phyloP scores from a whole-genome alignment of 2,797 vertebrate genomes.

The Malurus leucopterus region DNA sequence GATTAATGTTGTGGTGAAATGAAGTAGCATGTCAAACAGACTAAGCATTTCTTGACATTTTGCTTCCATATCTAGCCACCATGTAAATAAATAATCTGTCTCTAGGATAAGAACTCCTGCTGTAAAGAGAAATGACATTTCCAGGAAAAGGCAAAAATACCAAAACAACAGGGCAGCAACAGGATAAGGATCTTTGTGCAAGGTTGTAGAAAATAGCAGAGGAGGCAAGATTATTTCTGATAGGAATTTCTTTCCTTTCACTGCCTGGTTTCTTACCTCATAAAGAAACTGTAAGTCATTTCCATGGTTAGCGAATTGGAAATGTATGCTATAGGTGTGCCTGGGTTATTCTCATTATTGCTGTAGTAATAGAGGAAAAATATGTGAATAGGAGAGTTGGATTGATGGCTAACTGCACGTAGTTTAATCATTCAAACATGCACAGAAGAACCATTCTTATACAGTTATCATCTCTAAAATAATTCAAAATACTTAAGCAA shows the following conservation, averaged over 20 bases:
- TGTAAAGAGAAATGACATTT: neutral
- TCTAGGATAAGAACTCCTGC: neutral
- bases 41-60: neutral
- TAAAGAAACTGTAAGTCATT: neutral
- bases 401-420: neutral
- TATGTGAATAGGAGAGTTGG: neutral
- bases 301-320: neutral
- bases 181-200: neutral
- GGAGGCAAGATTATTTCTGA: neutral
- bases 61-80: neutral
- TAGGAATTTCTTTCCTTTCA: neutral
- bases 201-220: neutral
- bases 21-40: neutral
- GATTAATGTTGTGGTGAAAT: neutral
- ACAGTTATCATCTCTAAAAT: neutral
- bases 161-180: neutral
- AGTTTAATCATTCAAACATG: neutral
- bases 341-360: neutral
- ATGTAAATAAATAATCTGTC: neutral
- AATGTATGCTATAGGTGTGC: neutral
- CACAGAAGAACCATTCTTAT: neutral
- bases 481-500: neutral
- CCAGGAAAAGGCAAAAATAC: neutral
- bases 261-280: neutral
- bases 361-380: neutral